phyloP scores from a whole-genome alignment of 2,797 vertebrate genomes.

The Scleropages formosus region DNA sequence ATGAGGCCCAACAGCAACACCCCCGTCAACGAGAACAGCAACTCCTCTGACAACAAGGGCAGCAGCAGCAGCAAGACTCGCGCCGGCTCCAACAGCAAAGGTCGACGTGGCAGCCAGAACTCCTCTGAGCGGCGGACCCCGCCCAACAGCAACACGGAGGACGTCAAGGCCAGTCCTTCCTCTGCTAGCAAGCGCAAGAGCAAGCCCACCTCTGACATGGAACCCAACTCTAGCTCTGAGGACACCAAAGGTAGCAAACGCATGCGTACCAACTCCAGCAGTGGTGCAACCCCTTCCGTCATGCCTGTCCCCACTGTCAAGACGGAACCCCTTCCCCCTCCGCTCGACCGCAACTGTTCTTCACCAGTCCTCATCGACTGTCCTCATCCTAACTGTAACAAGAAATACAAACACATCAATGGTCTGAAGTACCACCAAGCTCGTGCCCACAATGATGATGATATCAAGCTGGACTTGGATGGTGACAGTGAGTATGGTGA shows the following conservation, averaged over 20 bases:
- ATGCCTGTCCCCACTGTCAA: slow-evolving; percentile 77
- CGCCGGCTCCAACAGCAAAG: slow-evolving; percentile 91
- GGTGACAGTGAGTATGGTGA: slow-evolving; percentile 94
- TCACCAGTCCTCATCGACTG: slow-evolving; percentile 98
- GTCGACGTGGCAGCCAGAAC: slow-evolving; percentile 92
- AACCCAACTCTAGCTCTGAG: slow-evolving; percentile 97
- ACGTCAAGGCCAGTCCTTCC: slow-evolving; percentile 93
- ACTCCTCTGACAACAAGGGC: slow-evolving; percentile 83
- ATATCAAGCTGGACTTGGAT: slow-evolving; percentile 89
- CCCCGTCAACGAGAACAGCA: slow-evolving; percentile 81
- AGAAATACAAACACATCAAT: slow-evolving; percentile 99
- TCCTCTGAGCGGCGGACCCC: slow-evolving; percentile 91
- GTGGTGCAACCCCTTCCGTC: slow-evolving; percentile 71
- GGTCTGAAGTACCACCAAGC: slow-evolving; percentile 98
- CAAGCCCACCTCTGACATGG: slow-evolving; percentile 94
- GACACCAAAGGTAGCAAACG: slow-evolving; percentile 98
- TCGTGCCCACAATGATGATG: slow-evolving; percentile 92
- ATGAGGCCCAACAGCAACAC: slow-evolving; percentile 95
- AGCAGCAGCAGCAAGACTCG: slow-evolving; percentile 91
- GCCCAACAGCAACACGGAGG: slow-evolving; percentile 80
- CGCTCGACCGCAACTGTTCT: slow-evolving; percentile 86
- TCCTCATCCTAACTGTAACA: slow-evolving; percentile 98
- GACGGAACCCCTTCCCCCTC: slow-evolving; percentile 73
- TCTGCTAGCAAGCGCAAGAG: slow-evolving; percentile 89
- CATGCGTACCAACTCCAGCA: slow-evolving; percentile 93